Evolutionary conservation across 2,888 invertebrate genomes (phyloP).

Genomic region (Micoletzkya japonica): DNA sequence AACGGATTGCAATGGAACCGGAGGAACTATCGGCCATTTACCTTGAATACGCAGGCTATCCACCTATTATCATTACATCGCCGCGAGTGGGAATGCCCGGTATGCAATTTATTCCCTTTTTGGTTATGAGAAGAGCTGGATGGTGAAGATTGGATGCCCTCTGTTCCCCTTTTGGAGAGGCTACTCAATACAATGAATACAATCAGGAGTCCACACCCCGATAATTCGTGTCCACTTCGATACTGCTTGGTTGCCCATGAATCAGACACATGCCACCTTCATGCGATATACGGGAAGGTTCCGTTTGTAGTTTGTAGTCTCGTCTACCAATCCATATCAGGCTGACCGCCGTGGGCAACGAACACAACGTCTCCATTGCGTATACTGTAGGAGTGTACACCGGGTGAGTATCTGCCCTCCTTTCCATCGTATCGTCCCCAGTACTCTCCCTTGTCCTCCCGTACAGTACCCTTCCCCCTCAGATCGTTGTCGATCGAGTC

Average conservation of each 20-base stretch:
- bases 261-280: too few relatives aligned
- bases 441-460: too few relatives aligned
- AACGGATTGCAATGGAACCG: slow-evolving; percentile 21
- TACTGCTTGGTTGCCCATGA: too few relatives aligned
- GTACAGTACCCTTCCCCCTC: not conserved
- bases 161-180: too few relatives aligned
- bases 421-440: not conserved
- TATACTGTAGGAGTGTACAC: slow-evolving; percentile 25
- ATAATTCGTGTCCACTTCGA: too few relatives aligned
- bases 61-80: slow-evolving; percentile 53
- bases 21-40: slow-evolving; percentile 35
- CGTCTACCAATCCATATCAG: too few relatives aligned
- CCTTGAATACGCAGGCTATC: slow-evolving; percentile 56
- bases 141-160: too few relatives aligned
- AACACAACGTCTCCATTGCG: slow-evolving; percentile 17
- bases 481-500: slow-evolving; percentile 1
- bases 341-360: not conserved
- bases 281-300: too few relatives aligned
- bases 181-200: too few relatives aligned
- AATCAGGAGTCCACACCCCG: too few relatives aligned
- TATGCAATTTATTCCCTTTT: not conserved
- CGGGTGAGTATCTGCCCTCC: slow-evolving; percentile 8
- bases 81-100: slow-evolving; percentile 18
- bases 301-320: too few relatives aligned
- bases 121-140: too few relatives aligned